Percentiles rank a stretch among this genome's conserved stretches.
Conservation (phyloP, 2,888 invertebrate species). For the Stegana nigrithorax region DNA sequence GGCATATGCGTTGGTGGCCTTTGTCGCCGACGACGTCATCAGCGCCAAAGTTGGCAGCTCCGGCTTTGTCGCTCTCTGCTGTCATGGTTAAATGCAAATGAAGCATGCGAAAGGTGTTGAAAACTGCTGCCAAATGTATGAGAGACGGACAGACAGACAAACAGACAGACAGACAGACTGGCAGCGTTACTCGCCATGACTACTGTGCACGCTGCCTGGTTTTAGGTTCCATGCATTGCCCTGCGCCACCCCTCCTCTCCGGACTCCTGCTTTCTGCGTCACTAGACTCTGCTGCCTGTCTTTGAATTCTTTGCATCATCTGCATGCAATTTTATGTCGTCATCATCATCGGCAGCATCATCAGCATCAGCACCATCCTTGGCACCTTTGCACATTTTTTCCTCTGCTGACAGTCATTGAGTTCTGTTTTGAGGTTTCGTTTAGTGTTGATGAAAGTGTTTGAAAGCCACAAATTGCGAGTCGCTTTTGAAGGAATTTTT, state of each 20-base stretch:
- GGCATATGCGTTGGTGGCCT: conserved; percentile 34
- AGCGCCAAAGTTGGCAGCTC: background rate
- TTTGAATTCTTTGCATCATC: conserved; percentile 33
- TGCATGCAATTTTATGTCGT: conserved; percentile 48
- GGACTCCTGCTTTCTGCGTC: background rate
- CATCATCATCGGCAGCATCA: no score
- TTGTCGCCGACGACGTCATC: conserved; percentile 14
- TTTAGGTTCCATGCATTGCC: no score
- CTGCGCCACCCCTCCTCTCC: background rate
- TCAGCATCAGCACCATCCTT: no score
- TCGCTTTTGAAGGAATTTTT: no score
- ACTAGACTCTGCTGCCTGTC: background rate
- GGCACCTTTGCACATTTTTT: no score
- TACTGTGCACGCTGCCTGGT: background rate
- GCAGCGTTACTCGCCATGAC: background rate
- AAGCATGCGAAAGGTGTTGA: conserved; percentile 63
- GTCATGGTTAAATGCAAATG: conserved; percentile 61
- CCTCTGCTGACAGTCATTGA: no score
- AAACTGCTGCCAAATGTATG: conserved; percentile 42
- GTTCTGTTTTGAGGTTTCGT: no score
- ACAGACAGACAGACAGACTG: background rate
- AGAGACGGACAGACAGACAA: background rate
- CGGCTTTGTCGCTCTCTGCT: conserved; percentile 7
- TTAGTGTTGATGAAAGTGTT: no score
- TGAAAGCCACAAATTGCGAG: no score